Percentiles rank a stretch among this genome's conserved stretches.
Evolutionary conservation across 2,888 invertebrate genomes (phyloP).

Genomic region (Actias luna): DNA sequence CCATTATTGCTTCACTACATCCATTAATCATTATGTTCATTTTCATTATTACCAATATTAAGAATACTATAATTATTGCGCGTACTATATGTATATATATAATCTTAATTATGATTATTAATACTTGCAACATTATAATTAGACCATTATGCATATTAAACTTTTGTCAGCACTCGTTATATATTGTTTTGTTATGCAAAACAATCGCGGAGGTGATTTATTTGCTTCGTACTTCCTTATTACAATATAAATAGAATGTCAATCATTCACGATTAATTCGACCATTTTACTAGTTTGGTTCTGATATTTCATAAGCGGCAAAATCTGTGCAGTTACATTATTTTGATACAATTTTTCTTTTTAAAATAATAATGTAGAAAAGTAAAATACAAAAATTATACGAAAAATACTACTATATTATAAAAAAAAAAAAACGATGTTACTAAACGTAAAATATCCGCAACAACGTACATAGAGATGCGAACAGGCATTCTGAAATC

Average conservation of each 20-base stretch:
- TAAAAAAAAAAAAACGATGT: background rate
- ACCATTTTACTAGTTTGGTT: constrained; percentile 16
- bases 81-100: background rate
- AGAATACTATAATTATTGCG: background rate
- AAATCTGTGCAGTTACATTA: too few relatives aligned
- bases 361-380: too few relatives aligned
- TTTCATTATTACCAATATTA: too few relatives aligned
- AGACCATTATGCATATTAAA: background rate
- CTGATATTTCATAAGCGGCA: background rate
- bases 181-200: background rate
- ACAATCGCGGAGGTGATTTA: background rate
- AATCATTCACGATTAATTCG: constrained; percentile 1
- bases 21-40: too few relatives aligned
- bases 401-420: background rate
- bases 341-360: too few relatives aligned
- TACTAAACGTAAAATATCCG: constrained; percentile 29
- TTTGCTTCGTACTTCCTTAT: constrained; percentile 5
- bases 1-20: too few relatives aligned
- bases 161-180: background rate
- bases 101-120: background rate
- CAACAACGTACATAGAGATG: constrained; percentile 40
- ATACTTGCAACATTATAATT: background rate
- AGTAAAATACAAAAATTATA: too few relatives aligned
- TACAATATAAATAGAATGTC: constrained; percentile 8
- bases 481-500: constrained; percentile 58